Percentiles rank a stretch among this genome's conserved stretches.
phyloP scores from a whole-genome alignment of 2,888 invertebrate species.

The Drosophila cognata region DNA sequence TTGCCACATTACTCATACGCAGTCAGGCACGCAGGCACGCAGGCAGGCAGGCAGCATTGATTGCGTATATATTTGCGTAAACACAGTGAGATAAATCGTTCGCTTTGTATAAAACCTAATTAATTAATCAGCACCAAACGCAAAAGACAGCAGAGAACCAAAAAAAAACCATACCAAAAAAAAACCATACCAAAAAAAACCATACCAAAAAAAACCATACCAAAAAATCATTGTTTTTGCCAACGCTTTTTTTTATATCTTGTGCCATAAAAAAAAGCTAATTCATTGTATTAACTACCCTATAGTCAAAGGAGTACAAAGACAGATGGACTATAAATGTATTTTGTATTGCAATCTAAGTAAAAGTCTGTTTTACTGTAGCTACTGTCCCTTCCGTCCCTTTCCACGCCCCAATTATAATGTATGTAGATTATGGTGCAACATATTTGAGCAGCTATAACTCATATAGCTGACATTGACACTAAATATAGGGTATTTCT shows the following conservation, averaged over 20 bases:
- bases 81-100: slow-evolving; percentile 60
- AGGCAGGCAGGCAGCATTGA: slow-evolving; percentile 23
- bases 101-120: slow-evolving; percentile 60
- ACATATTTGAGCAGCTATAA: neutral
- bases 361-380: neutral
- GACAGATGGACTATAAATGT: neutral
- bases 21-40: neutral
- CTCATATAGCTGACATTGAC: neutral
- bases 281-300: neutral
- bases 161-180: neutral
- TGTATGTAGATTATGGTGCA: neutral
- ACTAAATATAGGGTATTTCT: neutral
- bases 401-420: neutral
- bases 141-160: neutral
- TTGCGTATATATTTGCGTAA: slow-evolving; percentile 41
- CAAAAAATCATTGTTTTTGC: neutral
- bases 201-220: neutral
- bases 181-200: neutral
- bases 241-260: slow-evolving; percentile 1
- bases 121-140: slow-evolving; percentile 63
- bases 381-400: neutral
- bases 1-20: slow-evolving; percentile 76
- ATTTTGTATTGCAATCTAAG: neutral
- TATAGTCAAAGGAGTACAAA: neutral
- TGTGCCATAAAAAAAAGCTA: neutral